Base-by-base conservation (phyloP, 2,888 invertebrate species). In the Drosophila conformis region DNA sequence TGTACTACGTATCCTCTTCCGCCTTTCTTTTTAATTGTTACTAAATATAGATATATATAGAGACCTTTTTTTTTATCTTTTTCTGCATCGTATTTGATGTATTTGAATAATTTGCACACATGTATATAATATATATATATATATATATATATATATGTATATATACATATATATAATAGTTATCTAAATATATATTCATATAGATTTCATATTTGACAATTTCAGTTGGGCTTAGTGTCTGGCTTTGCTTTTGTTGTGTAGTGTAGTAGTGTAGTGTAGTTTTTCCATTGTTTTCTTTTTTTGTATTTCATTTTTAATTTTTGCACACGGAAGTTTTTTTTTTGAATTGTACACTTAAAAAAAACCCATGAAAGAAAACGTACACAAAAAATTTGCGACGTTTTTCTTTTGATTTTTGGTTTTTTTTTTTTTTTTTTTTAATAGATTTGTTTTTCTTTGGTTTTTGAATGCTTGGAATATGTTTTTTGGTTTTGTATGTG, bases 41-140 rank as follows among this genome's bases (percentile, higher is more conserved):
- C 86, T 87, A 82, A 75, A 78, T 86, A 77, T 70, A 71, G 69
- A 73, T 82, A 83, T 82, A 83, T 84, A 85, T 79, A 77, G 64
- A 73, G 73, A 82, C 73, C 57, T 84, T 70, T 76, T 27, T 38
- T 59, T 48, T 53, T 38, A n/a, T 42, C 35, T 18, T 68, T 63
- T 53, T 62, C 65, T 62, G 65, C 67, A 73, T 82, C 76, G 66
- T 83, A 67, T 75, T 72, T 69, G 73, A 78, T 83, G 76, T 82
- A 80, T 87, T 85, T 89, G 88, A 87, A 83, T 89, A 89, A 77
- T 83, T 87, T 86, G 86, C 87, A 87, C 85, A 86, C 90, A 89
- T 87, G 86, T 87, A 82, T 82, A 75, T 80, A 76, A 70, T 70
- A 76, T 80, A 81, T 75, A 58, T 76, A 75, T 80, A 69, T 68